Evolutionary conservation across 2,888 invertebrate genomes (phyloP).

Genomic region (Dione juno): DNA sequence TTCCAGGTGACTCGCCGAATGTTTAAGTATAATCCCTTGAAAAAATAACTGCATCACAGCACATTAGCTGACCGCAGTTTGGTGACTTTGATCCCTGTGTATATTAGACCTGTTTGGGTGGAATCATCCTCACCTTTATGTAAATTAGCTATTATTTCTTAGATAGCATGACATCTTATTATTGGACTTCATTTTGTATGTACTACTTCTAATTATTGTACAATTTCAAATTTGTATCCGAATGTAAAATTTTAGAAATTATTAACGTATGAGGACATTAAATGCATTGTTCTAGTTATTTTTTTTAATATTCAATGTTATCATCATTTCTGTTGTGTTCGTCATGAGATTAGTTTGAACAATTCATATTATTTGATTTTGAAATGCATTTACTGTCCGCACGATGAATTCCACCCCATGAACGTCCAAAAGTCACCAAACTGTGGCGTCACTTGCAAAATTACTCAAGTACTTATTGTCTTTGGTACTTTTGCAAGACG

Average conservation of each 20-base stretch:
- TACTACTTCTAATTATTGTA: constrained; percentile 12
- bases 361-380: background rate
- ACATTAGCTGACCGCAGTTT: constrained; percentile 69
- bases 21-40: constrained; percentile 77
- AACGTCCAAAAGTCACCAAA: constrained; percentile 62
- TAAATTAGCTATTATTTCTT: background rate
- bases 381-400: constrained; percentile 30
- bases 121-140: constrained; percentile 49
- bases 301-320: background rate
- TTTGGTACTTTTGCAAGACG: constrained; percentile 78
- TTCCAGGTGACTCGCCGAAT: constrained; percentile 82
- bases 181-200: constrained; percentile 7
- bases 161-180: constrained; percentile 1
- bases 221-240: constrained; percentile 8
- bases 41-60: constrained; percentile 77
- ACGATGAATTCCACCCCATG: constrained; percentile 54
- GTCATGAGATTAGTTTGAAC: background rate
- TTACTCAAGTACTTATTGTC: constrained; percentile 58
- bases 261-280: constrained; percentile 20
- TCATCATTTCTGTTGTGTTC: background rate
- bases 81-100: constrained; percentile 61
- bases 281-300: constrained; percentile 4
- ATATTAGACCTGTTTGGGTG: constrained; percentile 52
- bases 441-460: constrained; percentile 74
- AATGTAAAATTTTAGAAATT: constrained; percentile 6